Evolutionary conservation across 2,888 invertebrate species (phyloP), one percentile per base, ranked within the genome.

Genomic region (Cryptus viduatorius): DNA sequence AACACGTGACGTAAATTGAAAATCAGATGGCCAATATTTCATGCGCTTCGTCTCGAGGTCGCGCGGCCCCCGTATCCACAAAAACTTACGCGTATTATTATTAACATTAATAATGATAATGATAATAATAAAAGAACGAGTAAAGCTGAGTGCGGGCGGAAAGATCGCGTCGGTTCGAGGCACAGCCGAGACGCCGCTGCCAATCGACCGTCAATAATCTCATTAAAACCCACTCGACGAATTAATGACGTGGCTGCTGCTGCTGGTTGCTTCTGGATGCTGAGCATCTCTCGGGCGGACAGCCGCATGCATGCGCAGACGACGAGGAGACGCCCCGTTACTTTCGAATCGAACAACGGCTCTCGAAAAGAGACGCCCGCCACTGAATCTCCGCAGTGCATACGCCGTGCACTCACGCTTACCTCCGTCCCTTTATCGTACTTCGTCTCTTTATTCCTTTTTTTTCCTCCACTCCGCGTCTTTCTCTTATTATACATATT

Each of bases 141-240:
- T 37, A 71, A 76, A 78, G 53, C 46, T 65, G 71, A 84, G 78
- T 71, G 71, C 78, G 75, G 82, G 75, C 82, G 82, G 48, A 64
- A 31, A 79, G 69, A 79, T 50, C 59, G 61, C 19, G 29, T 8
- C 53, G 82, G 67, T 29, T 69, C 76, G 79, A 65, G 71, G 75
- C 61, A 71, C 71, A 73, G 75, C 64, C n/a, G 46, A 31, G 53
- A 56, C 53, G 50, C 61, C 12, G 59, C 73, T 79, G 79, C 83
- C 84, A 84, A 86, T 87, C 87, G 86, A 79, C 79, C 85, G 85
- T 86, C 86, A 85, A 87, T 85, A 86, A 85, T 87, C 83, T 87
- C 86, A 87, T 87, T 87, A 87, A 87, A 87, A 81, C 81, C 82
- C 87, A 83, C 84, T 86, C 84, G 86, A 86, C 85, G 85, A 87